phyloP scores from a whole-genome alignment of 2,888 invertebrate species.

The Mamestra brassicae region DNA sequence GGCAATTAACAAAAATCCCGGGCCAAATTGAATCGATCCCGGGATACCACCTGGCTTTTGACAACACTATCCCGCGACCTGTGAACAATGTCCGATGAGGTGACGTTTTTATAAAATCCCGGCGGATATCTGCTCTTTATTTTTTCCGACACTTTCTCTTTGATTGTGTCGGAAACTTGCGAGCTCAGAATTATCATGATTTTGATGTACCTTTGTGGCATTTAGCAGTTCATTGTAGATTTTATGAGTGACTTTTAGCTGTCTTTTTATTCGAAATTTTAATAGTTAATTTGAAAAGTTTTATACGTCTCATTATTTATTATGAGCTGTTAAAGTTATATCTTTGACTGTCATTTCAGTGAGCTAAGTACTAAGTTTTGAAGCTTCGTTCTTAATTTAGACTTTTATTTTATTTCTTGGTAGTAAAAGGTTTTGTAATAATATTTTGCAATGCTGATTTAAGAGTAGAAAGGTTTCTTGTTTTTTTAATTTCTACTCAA shows the following conservation, averaged over 20 bases:
- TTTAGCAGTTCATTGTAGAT: conserved; percentile 23
- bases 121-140: conserved; percentile 66
- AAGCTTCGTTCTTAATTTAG: neutral
- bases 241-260: neutral
- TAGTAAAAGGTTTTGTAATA: neutral
- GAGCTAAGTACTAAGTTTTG: neutral
- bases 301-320: conserved; percentile 6
- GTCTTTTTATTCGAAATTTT: neutral
- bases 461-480: neutral
- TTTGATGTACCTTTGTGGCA: conserved; percentile 43
- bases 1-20: neutral
- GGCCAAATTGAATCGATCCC: neutral
- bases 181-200: conserved; percentile 54
- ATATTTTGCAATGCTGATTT: neutral
- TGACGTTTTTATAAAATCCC: conserved; percentile 74
- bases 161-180: conserved; percentile 63
- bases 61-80: conserved; percentile 67
- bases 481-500: neutral
- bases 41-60: conserved; percentile 18
- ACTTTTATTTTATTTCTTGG: neutral
- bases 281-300: conserved; percentile 22
- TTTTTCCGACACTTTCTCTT: conserved; percentile 67
- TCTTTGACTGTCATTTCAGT: conserved; percentile 14
- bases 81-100: conserved; percentile 74
- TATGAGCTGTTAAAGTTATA: conserved; percentile 16